A percentile compares a stretch with the other conserved stretches of the same genome.
Evolutionary conservation across 2,113 vertebrate genomes (phyloP).

Genomic region (Rhadina sibilatrix): DNA sequence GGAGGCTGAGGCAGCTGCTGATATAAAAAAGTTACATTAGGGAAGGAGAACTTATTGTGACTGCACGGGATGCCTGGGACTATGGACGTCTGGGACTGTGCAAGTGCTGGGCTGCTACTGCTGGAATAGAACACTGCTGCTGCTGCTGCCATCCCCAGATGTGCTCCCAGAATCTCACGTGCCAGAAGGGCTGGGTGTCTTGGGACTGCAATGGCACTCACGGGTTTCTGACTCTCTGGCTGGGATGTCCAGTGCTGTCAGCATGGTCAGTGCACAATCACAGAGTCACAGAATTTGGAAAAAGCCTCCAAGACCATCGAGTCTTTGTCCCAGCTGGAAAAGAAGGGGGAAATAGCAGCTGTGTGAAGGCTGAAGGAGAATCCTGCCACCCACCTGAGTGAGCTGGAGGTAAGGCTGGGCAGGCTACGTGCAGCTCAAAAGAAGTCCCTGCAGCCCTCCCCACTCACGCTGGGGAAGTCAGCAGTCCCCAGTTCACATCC

Average conservation of each 20-base stretch:
- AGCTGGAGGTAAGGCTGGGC: neutral
- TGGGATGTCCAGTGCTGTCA: neutral
- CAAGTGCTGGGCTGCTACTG: neutral
- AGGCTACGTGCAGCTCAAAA: neutral
- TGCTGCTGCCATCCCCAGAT: neutral
- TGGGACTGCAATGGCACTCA: neutral
- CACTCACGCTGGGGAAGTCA: rapidly evolving
- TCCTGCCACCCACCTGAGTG: no score
- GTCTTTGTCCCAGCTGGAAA: neutral
- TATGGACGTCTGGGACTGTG: neutral
- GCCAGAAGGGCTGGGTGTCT: neutral
- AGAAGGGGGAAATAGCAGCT: neutral
- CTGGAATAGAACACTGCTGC: neutral
- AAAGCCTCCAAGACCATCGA: neutral
- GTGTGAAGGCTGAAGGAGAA: neutral
- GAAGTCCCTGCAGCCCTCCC: neutral
- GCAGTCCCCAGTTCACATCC: neutral
- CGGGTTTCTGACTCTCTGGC: neutral
- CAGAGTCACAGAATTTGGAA: neutral
- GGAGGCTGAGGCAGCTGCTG: constrained; percentile 42
- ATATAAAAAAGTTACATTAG: neutral
- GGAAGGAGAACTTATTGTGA: neutral
- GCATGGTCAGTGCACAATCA: rapidly evolving
- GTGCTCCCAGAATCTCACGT: neutral
- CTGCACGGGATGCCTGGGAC: neutral